Percentiles rank a stretch among this genome's conserved stretches.
Evolutionary conservation across 2,797 vertebrate species (phyloP).

Genomic region (Lagocephalus sceleratus): DNA sequence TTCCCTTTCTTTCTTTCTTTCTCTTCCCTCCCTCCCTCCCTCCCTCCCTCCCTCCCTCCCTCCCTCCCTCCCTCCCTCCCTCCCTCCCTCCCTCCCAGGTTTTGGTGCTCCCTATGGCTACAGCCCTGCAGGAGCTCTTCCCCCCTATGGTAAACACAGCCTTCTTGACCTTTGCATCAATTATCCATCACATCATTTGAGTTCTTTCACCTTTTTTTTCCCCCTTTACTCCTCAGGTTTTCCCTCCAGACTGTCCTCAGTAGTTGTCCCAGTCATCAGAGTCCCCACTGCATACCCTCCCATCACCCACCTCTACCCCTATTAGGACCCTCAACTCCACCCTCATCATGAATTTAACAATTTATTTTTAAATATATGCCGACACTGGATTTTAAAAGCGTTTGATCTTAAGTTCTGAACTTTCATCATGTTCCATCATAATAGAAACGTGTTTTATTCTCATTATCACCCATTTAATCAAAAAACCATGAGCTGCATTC

Average conservation of each 20-base stretch:
- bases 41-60: too few species aligned
- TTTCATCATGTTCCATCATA: too few species aligned
- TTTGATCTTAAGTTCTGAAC: too few species aligned
- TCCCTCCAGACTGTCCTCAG: constrained; percentile 59
- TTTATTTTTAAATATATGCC: not conserved
- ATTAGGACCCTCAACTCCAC: constrained; percentile 39
- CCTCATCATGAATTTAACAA: constrained; percentile 11
- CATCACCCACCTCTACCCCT: constrained; percentile 53
- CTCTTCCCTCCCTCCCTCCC: too few species aligned
- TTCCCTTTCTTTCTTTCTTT: too few species aligned
- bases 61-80: too few species aligned
- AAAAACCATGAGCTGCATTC: too few species aligned
- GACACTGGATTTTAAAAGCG: too few species aligned
- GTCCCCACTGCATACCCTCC: constrained; percentile 53
- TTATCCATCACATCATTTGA: constrained; percentile 37
- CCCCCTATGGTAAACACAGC: constrained; percentile 82
- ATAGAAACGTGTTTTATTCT: too few species aligned
- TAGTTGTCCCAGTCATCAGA: constrained; percentile 62
- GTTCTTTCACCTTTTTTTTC: constrained; percentile 31
- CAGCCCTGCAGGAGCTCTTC: constrained; percentile 79
- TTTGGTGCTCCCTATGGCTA: constrained; percentile 88
- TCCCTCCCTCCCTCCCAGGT: constrained; percentile 76
- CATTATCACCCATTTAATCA: too few species aligned
- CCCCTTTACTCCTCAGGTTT: constrained; percentile 55
- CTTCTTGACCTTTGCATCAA: constrained; percentile 1